Base-by-base conservation (phyloP, 2,888 invertebrate genomes). In the Napeogenes sylphis region DNA sequence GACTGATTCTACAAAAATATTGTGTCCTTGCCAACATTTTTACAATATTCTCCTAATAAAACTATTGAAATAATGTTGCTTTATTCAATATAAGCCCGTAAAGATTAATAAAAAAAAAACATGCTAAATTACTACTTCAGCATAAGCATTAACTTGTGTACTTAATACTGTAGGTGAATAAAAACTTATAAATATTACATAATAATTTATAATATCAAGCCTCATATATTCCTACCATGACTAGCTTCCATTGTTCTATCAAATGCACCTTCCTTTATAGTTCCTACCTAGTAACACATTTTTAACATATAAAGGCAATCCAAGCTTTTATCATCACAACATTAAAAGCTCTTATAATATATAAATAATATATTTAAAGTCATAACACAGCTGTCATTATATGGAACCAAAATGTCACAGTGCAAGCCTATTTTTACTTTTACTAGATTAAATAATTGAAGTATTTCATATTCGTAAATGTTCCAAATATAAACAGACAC, bases 171-270 rank as follows among this genome's bases (percentile, higher is more conserved):
- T 59, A 70, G 46, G 42, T 58, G 55, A 46, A 55, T 45, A 59
- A 42, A 42, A 42, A 42, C 42, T 42, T 42, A 42, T 42, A 42
- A 42, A 42, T 42, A 42, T 42, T 42, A 42, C 42, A 42, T 42
- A 42, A 42, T 42, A 61, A 56, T 58, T 59, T 55, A 63, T 21
- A 21, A 21, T 62, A 66, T 60, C 58, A 67, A 76, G 73, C 73
- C 72, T 65, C 64, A 72, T 67, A 75, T 63, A 68, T 68, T 67
- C 58, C 68, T 67, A 68, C 64, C 64, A 78, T 85, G 86, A 86
- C 86, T 86, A 86, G 86, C 75, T 74, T 80, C 69, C 73, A 76
- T 79, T 77, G 75, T 77, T 79, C 76, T 70, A 63, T 72, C 77
- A 75, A 78, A 76, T 74, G 75, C 75, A 74, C 70, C 71, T 63